A percentile compares a stretch with the other conserved stretches of the same genome.
Evolutionary conservation across 1,140 invertebrate genomes (phyloP).

Genomic region (Drosophila sp.): DNA sequence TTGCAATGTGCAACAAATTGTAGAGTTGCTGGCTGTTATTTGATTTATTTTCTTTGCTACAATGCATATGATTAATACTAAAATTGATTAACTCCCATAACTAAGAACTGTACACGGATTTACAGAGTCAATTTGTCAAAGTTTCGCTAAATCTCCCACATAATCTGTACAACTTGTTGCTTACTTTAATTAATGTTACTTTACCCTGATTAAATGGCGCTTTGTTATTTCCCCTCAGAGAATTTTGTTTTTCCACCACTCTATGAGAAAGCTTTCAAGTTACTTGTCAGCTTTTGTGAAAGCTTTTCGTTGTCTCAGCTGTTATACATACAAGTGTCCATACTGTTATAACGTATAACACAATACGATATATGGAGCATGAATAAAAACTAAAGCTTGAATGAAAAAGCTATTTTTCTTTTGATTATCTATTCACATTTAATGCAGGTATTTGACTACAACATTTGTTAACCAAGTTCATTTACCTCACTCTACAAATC

Average conservation of each 20-base stretch:
- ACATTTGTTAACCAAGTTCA: not conserved
- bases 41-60: too few relatives aligned
- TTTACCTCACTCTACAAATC: not conserved
- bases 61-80: too few relatives aligned
- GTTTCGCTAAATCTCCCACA: not conserved
- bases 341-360: conserved; percentile 3
- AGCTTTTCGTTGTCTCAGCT: conserved; percentile 12
- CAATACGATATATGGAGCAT: too few relatives aligned
- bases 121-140: too few relatives aligned
- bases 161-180: conserved; percentile 25
- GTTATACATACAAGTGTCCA: conserved; percentile 24
- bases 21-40: conserved; percentile 13
- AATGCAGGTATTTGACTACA: not conserved
- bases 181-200: not conserved
- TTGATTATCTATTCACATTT: not conserved
- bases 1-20: conserved; percentile 8
- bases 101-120: too few relatives aligned
- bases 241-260: not conserved
- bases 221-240: not conserved
- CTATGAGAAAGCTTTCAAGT: not conserved
- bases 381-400: too few relatives aligned
- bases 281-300: not conserved
- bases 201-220: not conserved
- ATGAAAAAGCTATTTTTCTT: too few relatives aligned
- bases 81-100: not conserved